phyloP scores from a whole-genome alignment of 2,113 vertebrate genomes.

The Nothocercus julius region DNA sequence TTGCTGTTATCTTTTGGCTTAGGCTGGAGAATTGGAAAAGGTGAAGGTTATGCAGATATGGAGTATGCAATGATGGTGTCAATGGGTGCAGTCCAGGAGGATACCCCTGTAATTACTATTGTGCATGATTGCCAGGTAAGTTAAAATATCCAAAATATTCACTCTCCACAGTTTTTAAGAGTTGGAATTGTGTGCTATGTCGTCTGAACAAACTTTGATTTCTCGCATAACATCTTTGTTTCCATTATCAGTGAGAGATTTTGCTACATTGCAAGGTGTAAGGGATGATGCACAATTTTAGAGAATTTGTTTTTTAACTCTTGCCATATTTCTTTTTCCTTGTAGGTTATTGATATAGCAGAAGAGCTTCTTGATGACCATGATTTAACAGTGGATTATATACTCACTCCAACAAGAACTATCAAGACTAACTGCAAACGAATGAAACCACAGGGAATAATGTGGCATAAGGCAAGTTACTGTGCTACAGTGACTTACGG shows the following conservation, averaged over 20 bases:
- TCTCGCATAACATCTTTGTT: background rate
- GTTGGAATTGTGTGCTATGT: background rate
- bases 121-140: constrained; percentile 96
- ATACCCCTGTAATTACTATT: constrained; percentile 88
- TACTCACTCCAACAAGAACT: constrained; percentile 90
- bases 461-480: constrained; percentile 89
- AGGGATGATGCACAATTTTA: background rate
- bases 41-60: constrained; percentile 94
- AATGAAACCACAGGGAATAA: constrained; percentile 86
- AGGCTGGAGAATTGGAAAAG: constrained; percentile 96
- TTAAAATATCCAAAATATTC: background rate
- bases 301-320: background rate
- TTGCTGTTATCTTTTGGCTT: background rate
- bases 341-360: constrained; percentile 88
- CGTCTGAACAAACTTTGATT: background rate
- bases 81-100: constrained; percentile 85
- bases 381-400: constrained; percentile 94
- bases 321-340: background rate
- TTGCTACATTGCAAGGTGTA: fast-evolving
- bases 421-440: constrained; percentile 83
- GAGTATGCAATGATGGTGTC: constrained; percentile 95
- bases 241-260: background rate
- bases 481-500: background rate
- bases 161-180: background rate
- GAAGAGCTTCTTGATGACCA: constrained; percentile 87